Evolutionary conservation across 2,113 vertebrate species (phyloP).

Genomic region (Phalacrocorax carbo): DNA sequence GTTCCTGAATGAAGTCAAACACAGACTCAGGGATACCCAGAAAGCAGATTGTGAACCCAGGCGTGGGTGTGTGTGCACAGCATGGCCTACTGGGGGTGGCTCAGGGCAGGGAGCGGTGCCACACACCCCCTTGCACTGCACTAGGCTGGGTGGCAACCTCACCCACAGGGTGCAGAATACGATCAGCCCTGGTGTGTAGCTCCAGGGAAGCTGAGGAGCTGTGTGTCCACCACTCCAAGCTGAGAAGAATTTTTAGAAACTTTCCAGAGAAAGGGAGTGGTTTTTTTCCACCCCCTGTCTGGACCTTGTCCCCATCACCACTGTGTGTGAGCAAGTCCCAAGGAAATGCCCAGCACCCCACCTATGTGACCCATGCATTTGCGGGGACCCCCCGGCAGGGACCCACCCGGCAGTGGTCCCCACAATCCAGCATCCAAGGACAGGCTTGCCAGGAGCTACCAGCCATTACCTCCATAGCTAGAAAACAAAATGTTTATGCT

Average conservation of each 20-base stretch:
- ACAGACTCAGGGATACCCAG: rapidly evolving
- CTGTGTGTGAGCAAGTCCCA: not conserved
- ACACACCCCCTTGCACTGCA: rapidly evolving
- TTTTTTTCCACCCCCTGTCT: rapidly evolving
- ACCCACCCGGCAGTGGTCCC: not conserved
- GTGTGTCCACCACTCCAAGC: not conserved
- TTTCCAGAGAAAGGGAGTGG: not conserved
- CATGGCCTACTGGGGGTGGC: not conserved
- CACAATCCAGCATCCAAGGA: not conserved
- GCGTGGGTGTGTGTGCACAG: rapidly evolving
- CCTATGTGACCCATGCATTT: rapidly evolving
- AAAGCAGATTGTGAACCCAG: not conserved
- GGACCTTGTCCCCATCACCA: not conserved
- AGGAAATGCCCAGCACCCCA: not conserved
- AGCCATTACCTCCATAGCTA: not conserved
- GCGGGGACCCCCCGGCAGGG: rapidly evolving
- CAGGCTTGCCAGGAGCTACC: not conserved
- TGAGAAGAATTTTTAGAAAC: not conserved
- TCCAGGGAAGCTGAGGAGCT: not conserved
- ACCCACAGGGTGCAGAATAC: not conserved
- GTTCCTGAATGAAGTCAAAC: not conserved
- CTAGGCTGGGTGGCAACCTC: not conserved
- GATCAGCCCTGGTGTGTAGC: rapidly evolving
- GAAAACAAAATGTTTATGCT: not conserved
- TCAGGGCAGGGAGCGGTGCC: not conserved